Percentiles rank a stretch among this genome's conserved stretches.
phyloP scores from a whole-genome alignment of 2,888 invertebrate genomes.

The Chrysomela aeneicollis region DNA sequence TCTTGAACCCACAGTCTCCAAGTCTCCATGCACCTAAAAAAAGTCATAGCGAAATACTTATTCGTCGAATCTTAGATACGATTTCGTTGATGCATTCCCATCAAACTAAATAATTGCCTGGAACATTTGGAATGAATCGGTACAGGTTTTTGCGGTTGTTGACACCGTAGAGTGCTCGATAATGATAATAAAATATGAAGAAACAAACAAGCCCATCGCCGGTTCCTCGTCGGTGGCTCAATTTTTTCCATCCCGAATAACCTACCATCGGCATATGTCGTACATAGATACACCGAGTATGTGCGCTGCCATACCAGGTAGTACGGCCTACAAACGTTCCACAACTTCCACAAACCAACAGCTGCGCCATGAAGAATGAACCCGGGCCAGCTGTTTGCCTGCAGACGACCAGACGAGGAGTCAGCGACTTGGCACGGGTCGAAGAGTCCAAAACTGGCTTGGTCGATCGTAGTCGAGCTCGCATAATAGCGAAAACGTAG shows the following conservation, averaged over 20 bases:
- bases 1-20: too few species aligned
- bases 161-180: too few species aligned
- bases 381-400: slow-evolving; percentile 62
- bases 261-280: slow-evolving; percentile 51
- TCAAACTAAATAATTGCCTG: too few species aligned
- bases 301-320: slow-evolving; percentile 53
- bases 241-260: slow-evolving; percentile 19
- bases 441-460: slow-evolving; percentile 38
- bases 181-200: background rate
- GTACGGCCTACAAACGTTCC: slow-evolving; percentile 52
- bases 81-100: too few species aligned
- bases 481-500: slow-evolving; percentile 59
- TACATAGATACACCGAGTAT: slow-evolving; percentile 39
- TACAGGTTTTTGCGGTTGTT: too few species aligned
- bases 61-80: too few species aligned
- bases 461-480: slow-evolving; percentile 49
- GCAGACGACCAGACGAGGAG: slow-evolving; percentile 48
- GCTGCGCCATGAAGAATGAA: slow-evolving; percentile 62
- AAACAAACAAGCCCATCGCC: background rate
- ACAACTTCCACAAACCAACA: too few species aligned
- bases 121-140: too few species aligned
- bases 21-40: too few species aligned
- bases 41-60: too few species aligned
- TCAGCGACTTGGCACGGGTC: slow-evolving; percentile 32
- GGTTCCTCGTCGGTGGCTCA: background rate